Base-by-base conservation (phyloP, 2,888 invertebrate genomes). In the Dusona sp. region DNA sequence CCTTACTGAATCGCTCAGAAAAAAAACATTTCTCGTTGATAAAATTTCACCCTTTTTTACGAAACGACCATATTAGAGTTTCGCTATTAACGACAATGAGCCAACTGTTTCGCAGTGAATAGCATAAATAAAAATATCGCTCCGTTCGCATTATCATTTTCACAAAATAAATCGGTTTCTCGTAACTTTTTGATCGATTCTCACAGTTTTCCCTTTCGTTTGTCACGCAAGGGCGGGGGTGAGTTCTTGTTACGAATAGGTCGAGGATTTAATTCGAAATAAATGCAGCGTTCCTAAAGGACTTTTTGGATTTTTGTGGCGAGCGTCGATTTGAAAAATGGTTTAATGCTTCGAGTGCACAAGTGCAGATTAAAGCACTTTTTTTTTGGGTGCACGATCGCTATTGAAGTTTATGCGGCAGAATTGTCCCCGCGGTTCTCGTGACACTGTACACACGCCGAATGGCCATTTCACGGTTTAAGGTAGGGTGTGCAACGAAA, bases 381-480 rank as follows among this genome's bases (percentile, higher is more conserved):
- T 75, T 38, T 79, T 79, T 57, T 36, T 48, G 16, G 4, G 22
- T 33, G 36, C 36, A 36, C 25, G 4, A 36, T 61, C 57, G 33
- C 61, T 29, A 61, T 87, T 78, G 78, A 79, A 87, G 81, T 83
- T 80, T 70, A 68, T 81, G 84, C 84, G 80, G 84, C 65, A 65
- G 83, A 84, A 73, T 80, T 51, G 64, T 78, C 77, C 85, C 70
- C 42, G 79, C 85, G 84, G 48, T 74, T 77, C 82, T 91, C 89
- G 75, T 65, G 70, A 90, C 86, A 81, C 90, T 83, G 85, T 64
- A 48, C 75, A 74, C 70, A 74, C 36, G 73, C 87, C 89, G 92
- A 92, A 92, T 92, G 90, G 91, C 89, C 90, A 91, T 93, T 93
- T 92, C 91, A 91, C 91, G 91, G 91, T 90, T 90, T 87, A 89